Base-by-base conservation (phyloP, 2,113 vertebrate genomes). In the Dicaeum eximium region DNA sequence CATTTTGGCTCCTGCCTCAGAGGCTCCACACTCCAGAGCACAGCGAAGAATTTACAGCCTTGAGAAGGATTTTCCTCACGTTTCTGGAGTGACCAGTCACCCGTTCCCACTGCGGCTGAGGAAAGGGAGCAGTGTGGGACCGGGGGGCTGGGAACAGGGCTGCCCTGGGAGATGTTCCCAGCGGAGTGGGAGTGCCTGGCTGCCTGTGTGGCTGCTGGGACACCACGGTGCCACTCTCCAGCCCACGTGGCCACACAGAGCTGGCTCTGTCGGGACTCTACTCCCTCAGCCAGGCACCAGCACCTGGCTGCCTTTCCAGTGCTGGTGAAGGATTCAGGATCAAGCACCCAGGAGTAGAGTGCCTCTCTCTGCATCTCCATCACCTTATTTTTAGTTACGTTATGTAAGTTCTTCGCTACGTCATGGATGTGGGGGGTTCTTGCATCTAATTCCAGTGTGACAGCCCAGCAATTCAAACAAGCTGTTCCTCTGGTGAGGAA, bases 371-470 rank as follows among this genome's bases (percentile, higher is more conserved):
- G 71, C 88, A 51, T 92, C 97, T 93, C 93, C 88, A 80, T 86
- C 79, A 35, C 96, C 96, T 98, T 98, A 98, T 98, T 98, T 98
- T 98, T 98, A 98, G 98, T 96, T 60, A 21, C 6, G 79, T 98
- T 98, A 98, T 97, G 96, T 98, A 98, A 98, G 97, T 96, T 94
- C 97, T 92, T 93, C 90, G 37, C 96, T 70, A 92, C 97, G 96
- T 97, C 97, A 97, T 73, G 93, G 72, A 65, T 93, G 91, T 80
- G 93, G 95, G 96, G 97, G 97, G 97, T 95, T 97, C 97, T 98
- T 96, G 87, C 97, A 96, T 97, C 97, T 97, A 97, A 98, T 97
- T 97, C 92, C 97, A 97, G 97, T 89, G 96, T 96, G 97, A 97
- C 97, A 98, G 97, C 96, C 97, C 96, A 96, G 95, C 97, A 89